A percentile compares a stretch with the other conserved stretches of the same genome.
phyloP scores from a whole-genome alignment of 2,797 vertebrate genomes.

The Sebastes ruberrimus region DNA sequence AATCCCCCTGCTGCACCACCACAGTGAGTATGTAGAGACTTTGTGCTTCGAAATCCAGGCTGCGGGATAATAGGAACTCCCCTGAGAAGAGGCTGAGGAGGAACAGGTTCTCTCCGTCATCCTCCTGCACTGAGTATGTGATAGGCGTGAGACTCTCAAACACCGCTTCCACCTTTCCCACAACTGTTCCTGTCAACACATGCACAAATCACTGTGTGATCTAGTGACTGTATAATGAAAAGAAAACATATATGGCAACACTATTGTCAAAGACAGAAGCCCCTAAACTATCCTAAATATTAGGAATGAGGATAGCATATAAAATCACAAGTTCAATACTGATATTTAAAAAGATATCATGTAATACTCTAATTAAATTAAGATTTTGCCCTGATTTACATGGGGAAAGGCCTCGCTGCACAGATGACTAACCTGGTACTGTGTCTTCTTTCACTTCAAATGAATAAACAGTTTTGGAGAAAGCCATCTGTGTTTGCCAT shows the following conservation, averaged over 20 bases:
- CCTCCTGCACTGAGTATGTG: conserved; percentile 79
- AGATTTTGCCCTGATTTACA: conserved; percentile 1
- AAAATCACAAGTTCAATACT: background rate
- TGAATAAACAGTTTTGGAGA: conserved; percentile 77
- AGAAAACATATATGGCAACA: background rate
- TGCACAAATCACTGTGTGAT: background rate
- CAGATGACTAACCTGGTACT: conserved; percentile 74
- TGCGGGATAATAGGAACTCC: conserved; percentile 81
- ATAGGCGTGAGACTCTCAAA: conserved; percentile 59
- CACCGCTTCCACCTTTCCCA: conserved; percentile 73
- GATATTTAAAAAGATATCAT: background rate
- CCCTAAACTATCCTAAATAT: background rate
- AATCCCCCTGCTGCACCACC: conserved; percentile 57
- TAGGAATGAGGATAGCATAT: background rate
- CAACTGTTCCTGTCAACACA: conserved; percentile 78
- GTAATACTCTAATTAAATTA: background rate
- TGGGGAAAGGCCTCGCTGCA: background rate
- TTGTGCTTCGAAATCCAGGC: conserved; percentile 82
- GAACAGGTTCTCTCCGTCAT: conserved; percentile 82
- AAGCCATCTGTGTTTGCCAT: conserved; percentile 70
- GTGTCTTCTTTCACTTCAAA: conserved; percentile 84
- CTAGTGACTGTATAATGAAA: background rate
- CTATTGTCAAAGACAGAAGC: background rate
- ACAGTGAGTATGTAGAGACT: conserved; percentile 79
- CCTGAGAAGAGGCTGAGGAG: conserved; percentile 80